Evolutionary conservation across 2,113 vertebrate species (phyloP), one percentile per base, ranked within the genome.

Genomic region (Phainopepla nitens): DNA sequence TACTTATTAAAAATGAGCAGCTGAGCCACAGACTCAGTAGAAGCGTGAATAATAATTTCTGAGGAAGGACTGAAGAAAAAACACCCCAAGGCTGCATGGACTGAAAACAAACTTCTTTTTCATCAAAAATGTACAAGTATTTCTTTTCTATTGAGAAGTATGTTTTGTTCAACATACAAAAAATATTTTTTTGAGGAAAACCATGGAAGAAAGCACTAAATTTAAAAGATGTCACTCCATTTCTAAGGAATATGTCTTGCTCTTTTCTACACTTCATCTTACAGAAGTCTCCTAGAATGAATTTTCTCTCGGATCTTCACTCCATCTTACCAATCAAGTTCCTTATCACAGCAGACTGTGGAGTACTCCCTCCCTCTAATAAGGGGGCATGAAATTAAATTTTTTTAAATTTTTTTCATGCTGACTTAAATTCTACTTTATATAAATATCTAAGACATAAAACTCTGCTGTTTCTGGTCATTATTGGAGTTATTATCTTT

Each of bases 71-170:
- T 64, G 79, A 88, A 82, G 27, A 7, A 22, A 54, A 61, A 73
- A 80, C 17, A 0, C 0, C 0, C 1, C 31, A 25, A 13, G 54
- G 21, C 35, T 72, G 4, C 15, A 36, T 5, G 27, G 28, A 21
- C 25, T 21, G 11, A 56, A 80, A 86, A 20, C 6, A 71, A 60
- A 39, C 5, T 56, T 58, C 1, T 56, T 86, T 82, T 65, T 36
- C 5, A 28, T 72, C 3, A 50, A 68, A 79, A 53, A 36, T 65
- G 3, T 15, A 10, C 8, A 58, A 82, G 6, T 24, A 66, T 70
- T 64, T 49, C 3, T 82, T 86, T 87, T 31, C 8, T 45, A 42
- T 51, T 53, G 31, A 84, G 39, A 66, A 75, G 6, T 15, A 2
- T 76, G 20, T 36, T 92, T 89, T 22, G 17, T 65, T 80, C 36